Evolutionary conservation across 1,140 invertebrate species (phyloP).

Genomic region (Nasonia giraulti): DNA sequence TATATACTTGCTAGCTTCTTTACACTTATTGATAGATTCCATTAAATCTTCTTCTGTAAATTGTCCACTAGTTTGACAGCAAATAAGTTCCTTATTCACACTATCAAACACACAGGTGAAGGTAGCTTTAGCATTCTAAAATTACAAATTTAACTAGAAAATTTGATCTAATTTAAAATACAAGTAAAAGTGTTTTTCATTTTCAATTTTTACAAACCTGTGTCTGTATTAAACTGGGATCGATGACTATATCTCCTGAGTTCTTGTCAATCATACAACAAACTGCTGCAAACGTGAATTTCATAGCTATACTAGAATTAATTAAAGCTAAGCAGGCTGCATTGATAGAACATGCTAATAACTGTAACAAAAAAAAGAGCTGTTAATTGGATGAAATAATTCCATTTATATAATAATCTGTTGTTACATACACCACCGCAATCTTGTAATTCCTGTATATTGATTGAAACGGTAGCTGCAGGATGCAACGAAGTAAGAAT

Average conservation of each 20-base stretch:
- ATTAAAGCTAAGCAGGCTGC: constrained; percentile 86
- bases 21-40: constrained; percentile 79
- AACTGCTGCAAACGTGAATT: constrained; percentile 85
- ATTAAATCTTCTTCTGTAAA: constrained; percentile 80
- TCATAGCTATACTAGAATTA: constrained; percentile 87
- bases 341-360: constrained; percentile 88
- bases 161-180: constrained; percentile 24
- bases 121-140: constrained; percentile 73
- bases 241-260: constrained; percentile 78
- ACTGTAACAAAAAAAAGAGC: constrained; percentile 71
- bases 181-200: constrained; percentile 2
- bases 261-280: constrained; percentile 81
- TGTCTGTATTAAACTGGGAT: constrained; percentile 77
- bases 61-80: constrained; percentile 80
- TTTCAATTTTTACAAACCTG: constrained; percentile 58
- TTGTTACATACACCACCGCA: constrained; percentile 81
- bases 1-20: constrained; percentile 78
- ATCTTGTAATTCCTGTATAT: constrained; percentile 91
- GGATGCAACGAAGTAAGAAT: constrained; percentile 84
- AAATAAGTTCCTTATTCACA: constrained; percentile 77
- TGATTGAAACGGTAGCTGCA: constrained; percentile 83
- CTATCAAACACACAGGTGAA: constrained; percentile 85
- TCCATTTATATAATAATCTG: constrained; percentile 15
- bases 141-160: constrained; percentile 45
- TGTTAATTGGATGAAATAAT: constrained; percentile 9